A percentile compares a stretch with the other conserved stretches of the same genome.
phyloP scores from a whole-genome alignment of 2,113 vertebrate genomes.

The Eptatretus burgeri region DNA sequence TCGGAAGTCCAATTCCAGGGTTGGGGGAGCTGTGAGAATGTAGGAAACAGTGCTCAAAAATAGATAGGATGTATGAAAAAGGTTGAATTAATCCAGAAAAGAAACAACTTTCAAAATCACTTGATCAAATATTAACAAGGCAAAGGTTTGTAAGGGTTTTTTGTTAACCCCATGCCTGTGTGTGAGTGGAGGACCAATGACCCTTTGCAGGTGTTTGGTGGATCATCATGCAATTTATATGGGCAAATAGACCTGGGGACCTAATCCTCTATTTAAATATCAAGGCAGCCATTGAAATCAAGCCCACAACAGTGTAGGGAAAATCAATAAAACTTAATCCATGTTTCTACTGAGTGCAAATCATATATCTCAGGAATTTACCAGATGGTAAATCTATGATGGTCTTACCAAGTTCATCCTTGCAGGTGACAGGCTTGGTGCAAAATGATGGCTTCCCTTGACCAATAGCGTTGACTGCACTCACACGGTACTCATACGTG shows the following conservation, averaged over 20 bases:
- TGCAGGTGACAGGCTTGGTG: slow-evolving; percentile 85
- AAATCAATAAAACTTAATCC: slow-evolving; percentile 6
- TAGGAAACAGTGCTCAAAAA: too few relatives aligned
- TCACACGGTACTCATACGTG: slow-evolving; percentile 62
- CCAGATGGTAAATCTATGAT: not conserved
- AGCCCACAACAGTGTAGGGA: slow-evolving; percentile 9
- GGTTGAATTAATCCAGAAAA: too few relatives aligned
- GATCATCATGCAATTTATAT: too few relatives aligned
- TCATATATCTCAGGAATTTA: not conserved
- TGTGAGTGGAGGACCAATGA: too few relatives aligned
- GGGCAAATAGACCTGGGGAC: too few relatives aligned
- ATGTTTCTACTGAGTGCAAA: slow-evolving; percentile 10
- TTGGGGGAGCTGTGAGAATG: slow-evolving; percentile 40
- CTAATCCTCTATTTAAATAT: too few relatives aligned
- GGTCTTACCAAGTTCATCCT: slow-evolving; percentile 54
- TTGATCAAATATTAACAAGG: too few relatives aligned
- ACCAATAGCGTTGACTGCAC: slow-evolving; percentile 68
- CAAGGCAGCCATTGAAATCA: slow-evolving; percentile 9
- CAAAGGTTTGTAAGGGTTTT: too few relatives aligned
- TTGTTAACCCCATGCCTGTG: too few relatives aligned
- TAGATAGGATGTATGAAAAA: too few relatives aligned
- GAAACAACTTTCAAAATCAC: too few relatives aligned
- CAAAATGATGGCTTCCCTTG: slow-evolving; percentile 73
- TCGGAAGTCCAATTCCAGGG: slow-evolving; percentile 73
- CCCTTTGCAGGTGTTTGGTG: too few relatives aligned